Percentiles rank a stretch among this genome's conserved stretches.
Evolutionary conservation across 2,888 invertebrate genomes (phyloP).

Genomic region (Acleris sparsana): DNA sequence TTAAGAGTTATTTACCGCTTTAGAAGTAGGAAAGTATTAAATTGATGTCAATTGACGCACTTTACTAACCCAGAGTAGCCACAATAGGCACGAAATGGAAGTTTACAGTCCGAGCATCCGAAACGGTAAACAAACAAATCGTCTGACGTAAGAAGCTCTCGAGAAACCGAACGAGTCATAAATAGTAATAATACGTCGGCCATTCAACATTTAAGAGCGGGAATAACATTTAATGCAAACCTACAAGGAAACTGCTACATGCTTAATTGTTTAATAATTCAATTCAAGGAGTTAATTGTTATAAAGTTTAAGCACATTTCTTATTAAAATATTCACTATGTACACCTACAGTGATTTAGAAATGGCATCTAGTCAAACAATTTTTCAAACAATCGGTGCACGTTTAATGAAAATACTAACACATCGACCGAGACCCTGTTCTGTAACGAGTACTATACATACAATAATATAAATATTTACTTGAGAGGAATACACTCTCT

Average conservation of each 20-base stretch:
- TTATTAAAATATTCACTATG: no score
- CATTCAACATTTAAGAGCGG: slow-evolving; percentile 9
- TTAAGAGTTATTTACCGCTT: background rate
- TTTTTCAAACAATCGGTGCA: no score
- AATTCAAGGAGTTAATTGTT: no score
- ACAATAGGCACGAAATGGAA: slow-evolving; percentile 66
- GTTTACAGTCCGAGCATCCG: slow-evolving; percentile 73
- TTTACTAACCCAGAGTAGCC: slow-evolving; percentile 46
- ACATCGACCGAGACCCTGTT: no score
- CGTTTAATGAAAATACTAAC: no score
- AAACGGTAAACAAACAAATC: slow-evolving; percentile 70
- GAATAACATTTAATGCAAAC: slow-evolving; percentile 1
- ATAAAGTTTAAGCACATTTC: no score
- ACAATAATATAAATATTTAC: no score
- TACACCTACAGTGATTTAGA: no score
- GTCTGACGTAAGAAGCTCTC: slow-evolving; percentile 64
- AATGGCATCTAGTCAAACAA: no score
- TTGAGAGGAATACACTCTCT: no score
- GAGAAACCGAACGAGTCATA: slow-evolving; percentile 25
- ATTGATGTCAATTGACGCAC: slow-evolving; percentile 30
- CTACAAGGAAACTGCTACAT: background rate
- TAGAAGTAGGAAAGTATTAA: slow-evolving; percentile 17
- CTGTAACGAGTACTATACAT: no score
- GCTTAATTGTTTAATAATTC: no score
- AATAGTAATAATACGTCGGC: slow-evolving; percentile 15